phyloP scores from a whole-genome alignment of 2,113 vertebrate genomes.

The Colinus virginianus region DNA sequence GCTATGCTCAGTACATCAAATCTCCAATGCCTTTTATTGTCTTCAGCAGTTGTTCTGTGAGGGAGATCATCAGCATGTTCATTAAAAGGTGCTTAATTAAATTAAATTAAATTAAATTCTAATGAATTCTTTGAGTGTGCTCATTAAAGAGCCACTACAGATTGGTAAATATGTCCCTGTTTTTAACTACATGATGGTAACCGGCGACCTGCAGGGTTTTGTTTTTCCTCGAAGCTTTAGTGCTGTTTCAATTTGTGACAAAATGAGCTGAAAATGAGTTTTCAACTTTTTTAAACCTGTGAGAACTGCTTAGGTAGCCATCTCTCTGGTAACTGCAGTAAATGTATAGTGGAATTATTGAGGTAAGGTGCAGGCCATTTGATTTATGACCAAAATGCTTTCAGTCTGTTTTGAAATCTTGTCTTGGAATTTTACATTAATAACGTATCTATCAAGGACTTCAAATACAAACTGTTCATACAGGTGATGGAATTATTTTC shows the following conservation, averaged over 20 bases:
- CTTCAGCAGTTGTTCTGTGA: not conserved
- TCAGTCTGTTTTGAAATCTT: not conserved
- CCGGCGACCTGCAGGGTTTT: not conserved
- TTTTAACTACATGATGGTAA: not conserved
- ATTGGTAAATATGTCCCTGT: not conserved
- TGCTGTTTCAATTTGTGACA: not conserved
- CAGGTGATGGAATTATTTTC: not conserved
- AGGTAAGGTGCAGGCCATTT: not conserved
- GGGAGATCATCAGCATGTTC: not conserved
- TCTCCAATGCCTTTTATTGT: not conserved
- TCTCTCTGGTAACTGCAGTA: constrained; percentile 33
- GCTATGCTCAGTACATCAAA: not conserved
- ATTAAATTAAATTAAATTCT: too few species aligned
- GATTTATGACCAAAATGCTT: not conserved
- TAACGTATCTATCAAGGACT: not conserved
- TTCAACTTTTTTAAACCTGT: constrained; percentile 1
- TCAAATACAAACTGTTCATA: constrained; percentile 26
- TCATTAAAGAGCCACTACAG: not conserved
- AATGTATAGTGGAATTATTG: not conserved
- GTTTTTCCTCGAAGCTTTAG: constrained; percentile 32
- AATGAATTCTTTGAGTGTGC: too few species aligned
- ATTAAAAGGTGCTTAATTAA: not conserved
- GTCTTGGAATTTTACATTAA: not conserved
- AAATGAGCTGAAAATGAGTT: constrained; percentile 22
- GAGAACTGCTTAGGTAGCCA: constrained; percentile 35